Percentiles rank a stretch among this genome's conserved stretches.
phyloP scores from a whole-genome alignment of 1,140 invertebrate species.

The Helicoverpa zea region DNA sequence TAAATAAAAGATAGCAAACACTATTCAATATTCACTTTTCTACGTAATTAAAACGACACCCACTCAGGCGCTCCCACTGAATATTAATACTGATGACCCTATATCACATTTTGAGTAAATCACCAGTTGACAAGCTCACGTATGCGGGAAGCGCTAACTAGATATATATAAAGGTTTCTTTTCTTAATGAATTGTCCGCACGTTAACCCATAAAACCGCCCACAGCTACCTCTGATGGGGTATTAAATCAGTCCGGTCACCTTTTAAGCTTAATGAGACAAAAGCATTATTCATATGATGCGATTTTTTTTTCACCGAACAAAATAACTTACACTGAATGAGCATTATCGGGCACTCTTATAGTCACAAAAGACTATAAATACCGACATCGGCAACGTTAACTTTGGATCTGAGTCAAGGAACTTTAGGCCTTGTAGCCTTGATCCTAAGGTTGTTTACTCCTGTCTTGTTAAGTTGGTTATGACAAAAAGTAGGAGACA shows the following conservation, averaged over 20 bases:
- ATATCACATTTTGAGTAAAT: conserved; percentile 25
- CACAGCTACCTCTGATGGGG: conserved; percentile 39
- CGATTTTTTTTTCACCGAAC: conserved; percentile 64
- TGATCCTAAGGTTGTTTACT: neutral
- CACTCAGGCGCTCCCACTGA: neutral
- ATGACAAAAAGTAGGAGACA: conserved; percentile 45
- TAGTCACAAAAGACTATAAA: conserved; percentile 69
- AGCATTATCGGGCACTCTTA: conserved; percentile 68
- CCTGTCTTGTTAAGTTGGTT: conserved; percentile 11
- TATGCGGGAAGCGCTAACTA: conserved; percentile 28
- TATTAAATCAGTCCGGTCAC: conserved; percentile 61
- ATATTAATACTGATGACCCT: conserved; percentile 2
- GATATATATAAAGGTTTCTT: conserved; percentile 36
- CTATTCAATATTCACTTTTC: neutral
- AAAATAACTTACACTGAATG: conserved; percentile 71
- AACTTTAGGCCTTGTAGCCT: neutral
- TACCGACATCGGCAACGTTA: conserved; percentile 56
- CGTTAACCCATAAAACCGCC: conserved; percentile 41
- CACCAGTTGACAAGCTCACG: conserved; percentile 4
- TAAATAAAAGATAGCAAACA: neutral
- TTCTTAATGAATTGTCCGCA: conserved; percentile 42
- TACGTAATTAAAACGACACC: conserved; percentile 16
- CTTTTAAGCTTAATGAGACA: conserved; percentile 73
- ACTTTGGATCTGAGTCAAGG: conserved; percentile 5
- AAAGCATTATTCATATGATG: conserved; percentile 65